These are phyloP conservation scores for Cygnus atratus DNA, from an alignment of 2,113 vertebrate species.

Conservation along the genomic window DNA sequence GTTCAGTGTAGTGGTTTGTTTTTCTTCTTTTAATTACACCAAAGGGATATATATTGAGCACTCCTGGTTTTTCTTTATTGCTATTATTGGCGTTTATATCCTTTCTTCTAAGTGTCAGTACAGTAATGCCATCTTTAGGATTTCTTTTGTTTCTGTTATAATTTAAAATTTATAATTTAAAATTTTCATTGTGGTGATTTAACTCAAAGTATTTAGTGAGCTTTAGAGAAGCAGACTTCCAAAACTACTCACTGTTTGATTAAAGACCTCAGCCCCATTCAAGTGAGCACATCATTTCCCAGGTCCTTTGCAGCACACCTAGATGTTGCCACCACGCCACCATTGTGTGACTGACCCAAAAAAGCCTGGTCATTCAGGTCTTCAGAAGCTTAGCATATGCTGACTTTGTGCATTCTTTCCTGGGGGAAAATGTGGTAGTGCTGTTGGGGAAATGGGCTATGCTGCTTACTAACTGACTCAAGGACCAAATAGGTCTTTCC, in stretches of 20 bases:
- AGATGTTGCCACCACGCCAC: neutral
- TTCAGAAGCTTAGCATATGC: neutral
- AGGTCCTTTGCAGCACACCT: neutral
- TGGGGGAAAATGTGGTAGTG: neutral
- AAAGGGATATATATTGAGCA: neutral
- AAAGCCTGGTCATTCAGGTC: neutral
- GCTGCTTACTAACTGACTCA: neutral
- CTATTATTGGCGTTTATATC: neutral
- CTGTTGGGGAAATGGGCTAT: neutral
- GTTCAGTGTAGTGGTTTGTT: neutral
- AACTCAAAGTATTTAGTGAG: neutral
- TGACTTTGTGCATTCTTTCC: neutral
- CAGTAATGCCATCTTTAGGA: neutral
- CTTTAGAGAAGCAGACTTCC: neutral
- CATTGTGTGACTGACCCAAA: neutral
- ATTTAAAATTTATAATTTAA: neutral
- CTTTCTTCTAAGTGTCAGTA: neutral
- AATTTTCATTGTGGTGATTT: neutral
- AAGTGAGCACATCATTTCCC: neutral
- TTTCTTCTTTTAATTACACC: neutral
- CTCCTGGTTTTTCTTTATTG: neutral
- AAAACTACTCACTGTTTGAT: neutral
- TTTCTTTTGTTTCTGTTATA: neutral
- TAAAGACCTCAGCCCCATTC: neutral
- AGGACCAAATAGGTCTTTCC: neutral